Evolutionary conservation across 2,113 vertebrate genomes (phyloP), one percentile per base, ranked within the genome.

Genomic region (Paralichthys olivaceus): DNA sequence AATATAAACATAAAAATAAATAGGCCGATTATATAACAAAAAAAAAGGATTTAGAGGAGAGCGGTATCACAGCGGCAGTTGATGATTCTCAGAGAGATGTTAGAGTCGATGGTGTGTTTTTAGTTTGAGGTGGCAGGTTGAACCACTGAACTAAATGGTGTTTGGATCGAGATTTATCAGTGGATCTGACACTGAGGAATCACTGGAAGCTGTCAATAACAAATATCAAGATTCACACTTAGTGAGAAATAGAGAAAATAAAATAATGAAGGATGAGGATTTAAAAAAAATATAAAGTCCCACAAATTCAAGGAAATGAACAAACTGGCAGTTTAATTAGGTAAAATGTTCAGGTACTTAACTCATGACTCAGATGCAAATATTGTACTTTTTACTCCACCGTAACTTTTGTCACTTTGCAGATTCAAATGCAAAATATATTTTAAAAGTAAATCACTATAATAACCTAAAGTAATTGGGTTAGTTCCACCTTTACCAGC

Each of bases 1-100:
- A 83, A 82, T 76, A 80, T 79, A 85, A 84, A 85, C 87, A 85
- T 84, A 29, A 71, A 40, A 86, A 86, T 75, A 89, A 89, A 89
- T 84, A 77, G 81, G 67, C 13, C 43, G 69, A 82, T 91, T 87
- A 83, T 82, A 78, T 84, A 81, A 86, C 69, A 62, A 47, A 77
- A 77, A 15, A 26, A 47, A 75, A 7, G 56, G 77, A 76, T 85
- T 78, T 53, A 53, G 75, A 65, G 69, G 23, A 53, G 1, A 83
- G 60, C 19, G 19, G 60, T 20, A n/a, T 79, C n/a, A 53, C 60
- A 32, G 77, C 58, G 53, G 77, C 58, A 40, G 75, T 67, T 83
- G 64, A 83, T 85, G 76, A 79, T 70, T 65, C 37, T 75, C 57
- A 59, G 55, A 23, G 53, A 59, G 80, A 65, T 58, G 55, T 56